phyloP scores from a whole-genome alignment of 1,140 invertebrate genomes.

The Paramacrobiotus metropolitanus region DNA sequence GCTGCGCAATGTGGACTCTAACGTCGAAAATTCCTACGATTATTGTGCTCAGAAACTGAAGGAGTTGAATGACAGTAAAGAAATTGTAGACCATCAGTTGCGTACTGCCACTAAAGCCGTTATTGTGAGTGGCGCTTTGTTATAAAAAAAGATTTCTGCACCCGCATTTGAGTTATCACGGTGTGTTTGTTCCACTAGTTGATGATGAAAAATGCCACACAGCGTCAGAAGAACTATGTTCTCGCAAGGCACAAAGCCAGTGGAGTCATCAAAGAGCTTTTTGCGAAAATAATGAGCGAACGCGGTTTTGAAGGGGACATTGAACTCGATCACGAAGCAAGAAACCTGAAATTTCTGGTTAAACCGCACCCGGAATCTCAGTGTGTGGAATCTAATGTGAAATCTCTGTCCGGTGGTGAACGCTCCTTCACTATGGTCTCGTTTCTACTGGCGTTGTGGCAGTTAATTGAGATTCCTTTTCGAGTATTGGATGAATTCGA shows the following conservation, averaged over 20 bases:
- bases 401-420: slow-evolving; percentile 73
- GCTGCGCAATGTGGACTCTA: background rate
- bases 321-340: background rate
- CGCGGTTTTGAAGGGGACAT: background rate
- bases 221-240: background rate
- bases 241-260: background rate
- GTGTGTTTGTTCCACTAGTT: background rate
- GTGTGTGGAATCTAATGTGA: slow-evolving; percentile 18
- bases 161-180: background rate
- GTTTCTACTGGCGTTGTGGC: slow-evolving; percentile 79
- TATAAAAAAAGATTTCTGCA: background rate
- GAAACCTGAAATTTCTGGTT: background rate
- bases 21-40: background rate
- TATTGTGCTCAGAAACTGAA: background rate
- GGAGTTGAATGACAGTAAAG: background rate
- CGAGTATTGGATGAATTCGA: slow-evolving; percentile 94
- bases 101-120: background rate
- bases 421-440: slow-evolving; percentile 78
- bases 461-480: slow-evolving; percentile 65
- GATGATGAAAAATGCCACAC: background rate
- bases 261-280: background rate
- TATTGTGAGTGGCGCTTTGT: background rate
- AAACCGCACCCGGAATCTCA: background rate
- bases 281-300: background rate
- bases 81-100: background rate